These are phyloP conservation scores for Lissocephala sabroskyi DNA, from an alignment of 2,888 invertebrate species.

Conservation along the genomic window DNA sequence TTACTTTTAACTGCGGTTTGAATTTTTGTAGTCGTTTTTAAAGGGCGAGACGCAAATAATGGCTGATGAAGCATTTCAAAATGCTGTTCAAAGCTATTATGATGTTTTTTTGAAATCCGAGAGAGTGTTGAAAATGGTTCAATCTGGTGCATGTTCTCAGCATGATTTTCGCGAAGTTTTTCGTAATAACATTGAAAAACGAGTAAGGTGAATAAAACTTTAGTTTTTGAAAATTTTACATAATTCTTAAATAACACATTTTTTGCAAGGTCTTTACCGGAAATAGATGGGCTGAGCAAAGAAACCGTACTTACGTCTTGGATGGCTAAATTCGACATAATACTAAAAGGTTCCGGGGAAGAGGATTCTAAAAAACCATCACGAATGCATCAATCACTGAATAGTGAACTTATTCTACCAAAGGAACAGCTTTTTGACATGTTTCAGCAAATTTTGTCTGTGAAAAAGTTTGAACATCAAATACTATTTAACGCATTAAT, in stretches of 20 bases:
- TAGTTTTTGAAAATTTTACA: not conserved
- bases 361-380: slow-evolving; percentile 91
- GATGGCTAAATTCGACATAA: slow-evolving; percentile 99
- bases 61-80: slow-evolving; percentile 98
- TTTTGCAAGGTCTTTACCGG: slow-evolving; percentile 88
- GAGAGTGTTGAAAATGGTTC: slow-evolving; percentile 95
- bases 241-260: not conserved
- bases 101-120: slow-evolving; percentile 98
- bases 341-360: slow-evolving; percentile 92
- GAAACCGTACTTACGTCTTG: slow-evolving; percentile 99
- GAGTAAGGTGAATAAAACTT: slow-evolving; percentile 81
- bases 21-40: slow-evolving; percentile 82
- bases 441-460: slow-evolving; percentile 98
- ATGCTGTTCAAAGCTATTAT: slow-evolving; percentile 96
- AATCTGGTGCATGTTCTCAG: slow-evolving; percentile 97
- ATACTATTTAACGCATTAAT: slow-evolving; percentile 98
- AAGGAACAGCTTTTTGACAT: slow-evolving; percentile 99
- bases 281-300: slow-evolving; percentile 99
- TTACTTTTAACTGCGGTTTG: not conserved
- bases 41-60: slow-evolving; percentile 99
- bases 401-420: slow-evolving; percentile 94
- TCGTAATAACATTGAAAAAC: slow-evolving; percentile 98
- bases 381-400: slow-evolving; percentile 89
- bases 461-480: slow-evolving; percentile 99
- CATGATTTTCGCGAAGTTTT: slow-evolving; percentile 99